Percentiles rank a stretch among this genome's conserved stretches.
Evolutionary conservation across 1,140 invertebrate genomes (phyloP).

Genomic region (Protaetia brevitarsis): DNA sequence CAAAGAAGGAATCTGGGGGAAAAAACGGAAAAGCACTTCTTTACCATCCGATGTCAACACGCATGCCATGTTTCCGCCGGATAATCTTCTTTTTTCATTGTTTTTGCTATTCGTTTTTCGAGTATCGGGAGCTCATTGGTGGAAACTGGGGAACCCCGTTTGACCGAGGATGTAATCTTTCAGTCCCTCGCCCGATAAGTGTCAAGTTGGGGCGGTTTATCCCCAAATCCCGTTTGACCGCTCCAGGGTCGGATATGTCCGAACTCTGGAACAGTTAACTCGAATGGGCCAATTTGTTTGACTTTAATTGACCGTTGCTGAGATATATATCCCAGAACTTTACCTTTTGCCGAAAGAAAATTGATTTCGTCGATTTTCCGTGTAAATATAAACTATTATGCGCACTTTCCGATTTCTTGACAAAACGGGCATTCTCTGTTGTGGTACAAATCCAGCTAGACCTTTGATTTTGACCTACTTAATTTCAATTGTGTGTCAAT

Average conservation of each 20-base stretch:
- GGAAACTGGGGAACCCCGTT: neutral
- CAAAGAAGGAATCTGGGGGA: no score
- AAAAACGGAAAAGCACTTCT: no score
- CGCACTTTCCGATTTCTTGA: no score
- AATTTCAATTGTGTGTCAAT: no score
- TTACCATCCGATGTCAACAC: no score
- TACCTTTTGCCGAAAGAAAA: neutral
- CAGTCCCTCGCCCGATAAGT: slow-evolving; percentile 28
- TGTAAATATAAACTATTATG: no score
- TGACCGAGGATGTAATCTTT: slow-evolving; percentile 25
- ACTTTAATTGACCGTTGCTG: slow-evolving; percentile 22
- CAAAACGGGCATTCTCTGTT: no score
- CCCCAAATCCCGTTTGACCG: slow-evolving; percentile 27
- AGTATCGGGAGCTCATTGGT: neutral
- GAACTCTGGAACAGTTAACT: slow-evolving; percentile 25
- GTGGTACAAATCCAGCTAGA: no score
- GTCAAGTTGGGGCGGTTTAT: slow-evolving; percentile 32
- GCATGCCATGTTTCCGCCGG: no score
- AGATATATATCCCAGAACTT: slow-evolving; percentile 11
- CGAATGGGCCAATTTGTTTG: slow-evolving; percentile 31
- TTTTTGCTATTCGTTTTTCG: no score
- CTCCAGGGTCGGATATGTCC: slow-evolving; percentile 21
- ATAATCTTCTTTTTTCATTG: neutral
- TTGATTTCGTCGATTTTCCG: neutral
- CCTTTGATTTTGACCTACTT: no score